Conservation (phyloP, 2,888 invertebrate species). For the Lordiphosa fenestrarum region DNA sequence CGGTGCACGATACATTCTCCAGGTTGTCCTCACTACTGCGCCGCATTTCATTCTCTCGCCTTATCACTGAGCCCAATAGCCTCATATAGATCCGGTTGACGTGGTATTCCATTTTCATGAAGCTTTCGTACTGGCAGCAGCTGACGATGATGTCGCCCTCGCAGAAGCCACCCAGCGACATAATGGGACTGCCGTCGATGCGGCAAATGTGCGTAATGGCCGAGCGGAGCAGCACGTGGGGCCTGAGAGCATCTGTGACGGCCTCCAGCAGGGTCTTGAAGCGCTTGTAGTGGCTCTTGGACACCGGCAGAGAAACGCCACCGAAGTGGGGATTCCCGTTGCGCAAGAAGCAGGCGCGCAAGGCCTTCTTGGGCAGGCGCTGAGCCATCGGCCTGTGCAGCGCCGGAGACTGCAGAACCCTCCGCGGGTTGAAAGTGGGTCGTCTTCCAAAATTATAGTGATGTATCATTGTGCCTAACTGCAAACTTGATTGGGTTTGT, state of each 20-base stretch:
- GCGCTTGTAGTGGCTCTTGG: constrained; percentile 5
- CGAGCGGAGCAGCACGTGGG: constrained; percentile 19
- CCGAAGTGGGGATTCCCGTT: constrained; percentile 33
- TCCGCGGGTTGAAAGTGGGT: too few species aligned
- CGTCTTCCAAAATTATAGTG: too few species aligned
- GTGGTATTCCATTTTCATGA: constrained; percentile 17
- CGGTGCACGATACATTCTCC: too few species aligned
- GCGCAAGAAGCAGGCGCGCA: constrained; percentile 31
- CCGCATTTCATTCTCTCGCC: neutral
- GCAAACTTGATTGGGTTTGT: too few species aligned
- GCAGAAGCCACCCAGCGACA: constrained; percentile 4
- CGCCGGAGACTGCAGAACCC: neutral
- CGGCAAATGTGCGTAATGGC: constrained; percentile 20
- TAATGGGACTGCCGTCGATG: constrained; percentile 16
- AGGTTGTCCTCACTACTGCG: too few species aligned
- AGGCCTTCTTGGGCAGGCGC: constrained; percentile 8
- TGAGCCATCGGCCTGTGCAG: neutral
- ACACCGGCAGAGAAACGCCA: constrained; percentile 30
- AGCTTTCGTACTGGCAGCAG: constrained; percentile 34
- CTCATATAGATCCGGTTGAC: constrained; percentile 10
- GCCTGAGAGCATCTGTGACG: constrained; percentile 7
- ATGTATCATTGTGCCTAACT: neutral
- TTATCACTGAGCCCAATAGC: neutral
- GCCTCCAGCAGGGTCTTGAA: constrained; percentile 16
- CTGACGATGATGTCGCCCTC: constrained; percentile 31